Evolutionary conservation across 2,113 vertebrate species (phyloP), one percentile per base, ranked within the genome.

Genomic region (Amazona guildingii): DNA sequence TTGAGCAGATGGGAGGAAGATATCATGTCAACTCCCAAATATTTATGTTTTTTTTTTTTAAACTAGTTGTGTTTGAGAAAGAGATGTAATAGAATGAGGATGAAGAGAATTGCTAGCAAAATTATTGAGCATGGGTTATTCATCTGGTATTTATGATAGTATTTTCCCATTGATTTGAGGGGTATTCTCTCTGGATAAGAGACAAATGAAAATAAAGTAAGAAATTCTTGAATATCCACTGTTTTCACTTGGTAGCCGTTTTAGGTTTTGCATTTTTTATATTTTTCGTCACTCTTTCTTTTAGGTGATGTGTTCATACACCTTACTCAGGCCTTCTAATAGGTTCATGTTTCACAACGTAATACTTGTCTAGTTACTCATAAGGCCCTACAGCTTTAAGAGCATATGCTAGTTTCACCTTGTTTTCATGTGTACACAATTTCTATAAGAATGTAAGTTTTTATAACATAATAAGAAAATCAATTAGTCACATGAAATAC

Each of bases 1-100:
- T 93, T 90, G 87, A 97, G 90, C 90, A 94, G 84, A 94, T 94
- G 91, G 93, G 72, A 93, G 46, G 70, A 89, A 95, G 46, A 29
- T 87, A 83, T 4, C 33, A 51, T 82, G 69, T 78, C 80, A 87
- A 64, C 16, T 27, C 35, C 48, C 51, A 92, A 95, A 89, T 95
- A 91, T 84, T 91, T 88, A 67, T 92, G 76, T 90, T 57, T 67
- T 91, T 57, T 67, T 91, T 94, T 81, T 88, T 64, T 3, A 64
- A 72, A 77, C 24, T 72, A 48, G 14, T 79, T 84, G 7, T 59
- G 8, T 62, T 87, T 82, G 52, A 78, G 74, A 79, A 49, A 67
- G n/a, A 31, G 25, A 59, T 86, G 13, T 17, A 48, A 20, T 93
- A 83, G 62, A 76, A 59, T 75, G 28, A 54, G 18, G 23, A 27